Conservation (phyloP, 2,888 invertebrate genomes). For the Yponomeuta malinellus region DNA sequence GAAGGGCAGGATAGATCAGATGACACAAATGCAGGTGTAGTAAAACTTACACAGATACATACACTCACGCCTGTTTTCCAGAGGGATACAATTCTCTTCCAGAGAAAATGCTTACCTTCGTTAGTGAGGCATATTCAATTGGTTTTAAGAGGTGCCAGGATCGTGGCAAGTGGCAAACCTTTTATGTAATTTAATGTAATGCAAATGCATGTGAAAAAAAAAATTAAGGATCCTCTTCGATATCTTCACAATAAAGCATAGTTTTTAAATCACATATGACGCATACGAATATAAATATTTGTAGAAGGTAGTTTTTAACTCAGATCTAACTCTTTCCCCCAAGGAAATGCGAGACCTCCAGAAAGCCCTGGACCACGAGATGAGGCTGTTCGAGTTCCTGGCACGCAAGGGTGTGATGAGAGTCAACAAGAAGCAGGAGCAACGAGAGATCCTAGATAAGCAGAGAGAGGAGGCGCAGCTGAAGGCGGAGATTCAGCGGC, state of each 20-base stretch:
- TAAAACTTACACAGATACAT: background rate
- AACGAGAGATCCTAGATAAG: conserved; percentile 28
- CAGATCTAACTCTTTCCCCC: conserved; percentile 16
- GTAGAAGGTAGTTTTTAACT: no score
- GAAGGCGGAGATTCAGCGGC: conserved; percentile 30
- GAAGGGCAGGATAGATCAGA: conserved; percentile 79
- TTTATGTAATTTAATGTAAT: no score
- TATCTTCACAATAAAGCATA: background rate
- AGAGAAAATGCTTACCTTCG: no score
- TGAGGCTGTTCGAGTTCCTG: conserved; percentile 82
- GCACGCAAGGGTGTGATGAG: conserved; percentile 81
- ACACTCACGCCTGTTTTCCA: background rate
- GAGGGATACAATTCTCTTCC: background rate
- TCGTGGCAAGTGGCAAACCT: no score
- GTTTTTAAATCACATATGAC: background rate
- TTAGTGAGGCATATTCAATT: no score
- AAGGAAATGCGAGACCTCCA: conserved; percentile 86
- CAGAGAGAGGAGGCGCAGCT: conserved; percentile 31
- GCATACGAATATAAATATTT: background rate
- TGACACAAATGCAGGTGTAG: conserved; percentile 78
- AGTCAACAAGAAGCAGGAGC: conserved; percentile 75
- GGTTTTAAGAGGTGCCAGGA: no score
- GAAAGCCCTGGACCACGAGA: conserved; percentile 83
- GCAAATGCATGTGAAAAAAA: no score
- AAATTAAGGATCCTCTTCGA: no score